Evolutionary conservation across 2,888 invertebrate species (phyloP), one percentile per base, ranked within the genome.

Genomic region (Camponotus fellah): DNA sequence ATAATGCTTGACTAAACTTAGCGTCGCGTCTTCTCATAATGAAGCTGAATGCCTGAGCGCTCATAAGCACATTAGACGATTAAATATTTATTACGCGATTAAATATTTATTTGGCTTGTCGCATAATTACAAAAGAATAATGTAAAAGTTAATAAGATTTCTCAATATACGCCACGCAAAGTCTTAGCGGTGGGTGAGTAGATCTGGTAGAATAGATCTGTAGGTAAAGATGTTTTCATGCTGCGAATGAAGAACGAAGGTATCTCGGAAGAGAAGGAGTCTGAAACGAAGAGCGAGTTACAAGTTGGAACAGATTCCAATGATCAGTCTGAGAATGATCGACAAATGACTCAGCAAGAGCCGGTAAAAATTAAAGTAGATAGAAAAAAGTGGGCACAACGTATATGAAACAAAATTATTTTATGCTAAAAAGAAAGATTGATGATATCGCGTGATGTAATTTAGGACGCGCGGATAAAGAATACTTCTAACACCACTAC

Each of bases 221-320:
- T 95, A 94, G 94, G 93, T 92, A 92, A 93, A 93, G 92, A 92
- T 94, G 93, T 94, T 95, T 94, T 94, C 94, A 94, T 94, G 95
- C 94, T 95, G 94, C 94, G 65, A 91, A 92, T 81, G 93, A 92
- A 94, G 93, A 92, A 79, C 89, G 92, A 93, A 90, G 94, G 94
- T 90, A 87, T 87, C 83, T 89, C 85, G 90, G 92, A 92, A 89
- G 89, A 89, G 87, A 86, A 87, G 82, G 93, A 93, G 86, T 86
- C 90, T 83, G 92, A 92, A 86, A 89, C 87, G 93, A 91, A 91
- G 90, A 87, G 85, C 87, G 92, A 93, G 82, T 89, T 89, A 89
- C 87, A 90, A 87, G 88, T 91, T 88, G 92, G 89, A 90, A 90
- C 92, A 83, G 92, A 86, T 90, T 90, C 91, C 90, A 91, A 91